Conservation (phyloP, 2,113 vertebrate genomes). For the Empidonax alnorum region DNA sequence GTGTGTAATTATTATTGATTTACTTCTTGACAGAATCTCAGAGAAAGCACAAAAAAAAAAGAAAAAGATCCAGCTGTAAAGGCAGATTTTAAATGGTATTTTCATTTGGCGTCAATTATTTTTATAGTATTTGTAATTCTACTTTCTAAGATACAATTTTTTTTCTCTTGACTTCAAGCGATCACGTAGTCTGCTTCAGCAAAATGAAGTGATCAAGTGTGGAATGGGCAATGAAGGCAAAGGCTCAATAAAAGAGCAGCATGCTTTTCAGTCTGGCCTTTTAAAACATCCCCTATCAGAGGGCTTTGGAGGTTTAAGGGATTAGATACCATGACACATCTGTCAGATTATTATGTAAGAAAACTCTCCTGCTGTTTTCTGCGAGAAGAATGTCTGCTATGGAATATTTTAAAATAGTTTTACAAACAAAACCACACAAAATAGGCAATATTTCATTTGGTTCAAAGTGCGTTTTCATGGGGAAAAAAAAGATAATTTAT, state of each 20-base stretch:
- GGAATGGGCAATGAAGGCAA: conserved; percentile 71
- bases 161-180: conserved; percentile 61
- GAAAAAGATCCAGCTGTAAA: background rate
- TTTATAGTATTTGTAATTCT: conserved; percentile 45
- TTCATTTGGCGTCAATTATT: conserved; percentile 9
- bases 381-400: conserved; percentile 53
- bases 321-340: conserved; percentile 85
- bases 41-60: background rate
- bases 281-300: conserved; percentile 81
- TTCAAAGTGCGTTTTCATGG: conserved; percentile 25
- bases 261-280: conserved; percentile 79
- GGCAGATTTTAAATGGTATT: background rate
- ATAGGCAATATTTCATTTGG: background rate
- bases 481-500: background rate
- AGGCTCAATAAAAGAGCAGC: conserved; percentile 82
- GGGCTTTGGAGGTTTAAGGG: conserved; percentile 82
- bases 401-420: conserved; percentile 51
- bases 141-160: background rate
- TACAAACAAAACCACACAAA: conserved; percentile 2
- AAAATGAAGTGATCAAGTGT: conserved; percentile 63
- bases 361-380: conserved; percentile 75
- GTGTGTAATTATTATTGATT: conserved; percentile 66
- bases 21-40: conserved; percentile 11
- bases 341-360: conserved; percentile 84
- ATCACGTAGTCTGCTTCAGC: conserved; percentile 40